These are phyloP conservation scores for Leptodactylus fallax DNA, from an alignment of 2,797 vertebrate genomes.

Conservation along the genomic window DNA sequence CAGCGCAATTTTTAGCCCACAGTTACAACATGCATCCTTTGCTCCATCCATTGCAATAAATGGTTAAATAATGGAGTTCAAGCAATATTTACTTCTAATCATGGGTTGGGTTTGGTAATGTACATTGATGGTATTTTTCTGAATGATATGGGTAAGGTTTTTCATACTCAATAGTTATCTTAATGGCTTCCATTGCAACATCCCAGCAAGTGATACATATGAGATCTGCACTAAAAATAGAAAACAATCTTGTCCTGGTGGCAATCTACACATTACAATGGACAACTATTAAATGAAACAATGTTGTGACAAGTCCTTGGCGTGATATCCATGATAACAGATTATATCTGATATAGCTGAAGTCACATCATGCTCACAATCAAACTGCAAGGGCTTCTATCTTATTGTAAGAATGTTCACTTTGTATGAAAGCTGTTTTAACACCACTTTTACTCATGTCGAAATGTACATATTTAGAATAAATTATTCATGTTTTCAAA, in stretches of 20 bases:
- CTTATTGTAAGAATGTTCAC: constrained; percentile 60
- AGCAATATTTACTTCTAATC: constrained; percentile 51
- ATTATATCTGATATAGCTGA: constrained; percentile 18
- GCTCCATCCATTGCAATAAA: constrained; percentile 54
- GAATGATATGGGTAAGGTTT: not conserved
- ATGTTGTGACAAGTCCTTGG: not conserved
- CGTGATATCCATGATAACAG: not conserved
- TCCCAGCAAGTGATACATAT: constrained; percentile 1
- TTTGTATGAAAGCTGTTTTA: constrained; percentile 61
- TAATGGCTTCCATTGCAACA: constrained; percentile 13
- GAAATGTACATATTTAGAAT: constrained; percentile 62
- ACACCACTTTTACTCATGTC: constrained; percentile 56
- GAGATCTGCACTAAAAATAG: not conserved
- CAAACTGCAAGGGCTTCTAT: constrained; percentile 57
- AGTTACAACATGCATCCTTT: not conserved
- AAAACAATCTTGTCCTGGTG: not conserved
- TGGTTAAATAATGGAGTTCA: constrained; percentile 17
- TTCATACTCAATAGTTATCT: not conserved
- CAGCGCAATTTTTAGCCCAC: not conserved
- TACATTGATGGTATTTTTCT: not conserved
- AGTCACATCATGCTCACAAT: constrained; percentile 28
- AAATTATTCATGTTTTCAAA: constrained; percentile 62
- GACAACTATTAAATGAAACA: not conserved
- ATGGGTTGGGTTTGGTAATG: constrained; percentile 19
- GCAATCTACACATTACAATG: not conserved